Conservation (phyloP, 2,113 vertebrate genomes). For the Cygnus buccinator region DNA sequence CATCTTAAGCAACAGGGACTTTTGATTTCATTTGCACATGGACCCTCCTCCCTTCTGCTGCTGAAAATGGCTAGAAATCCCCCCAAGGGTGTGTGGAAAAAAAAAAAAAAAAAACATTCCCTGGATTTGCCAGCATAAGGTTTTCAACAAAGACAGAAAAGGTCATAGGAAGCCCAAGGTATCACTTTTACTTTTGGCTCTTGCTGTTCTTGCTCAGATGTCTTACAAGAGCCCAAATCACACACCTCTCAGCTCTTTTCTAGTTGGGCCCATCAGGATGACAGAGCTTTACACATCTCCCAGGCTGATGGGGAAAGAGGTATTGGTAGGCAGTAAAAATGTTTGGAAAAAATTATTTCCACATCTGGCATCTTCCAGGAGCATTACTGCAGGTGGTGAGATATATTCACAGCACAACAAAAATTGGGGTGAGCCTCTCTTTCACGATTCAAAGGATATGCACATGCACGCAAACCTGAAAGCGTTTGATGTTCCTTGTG, state of each 20-base stretch:
- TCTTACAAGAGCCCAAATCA: not conserved
- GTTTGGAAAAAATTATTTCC: not conserved
- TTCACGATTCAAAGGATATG: not conserved
- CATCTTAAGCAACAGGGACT: not conserved
- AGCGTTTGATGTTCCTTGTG: not conserved
- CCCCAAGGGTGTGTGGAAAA: not conserved
- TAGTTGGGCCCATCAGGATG: not conserved
- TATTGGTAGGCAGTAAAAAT: not conserved
- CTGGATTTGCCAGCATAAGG: not conserved
- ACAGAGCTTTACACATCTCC: not conserved
- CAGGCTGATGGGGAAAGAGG: rapidly evolving
- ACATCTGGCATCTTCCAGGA: not conserved
- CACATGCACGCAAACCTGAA: not conserved
- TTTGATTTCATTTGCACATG: not conserved
- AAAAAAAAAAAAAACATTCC: not conserved
- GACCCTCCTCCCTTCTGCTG: not conserved
- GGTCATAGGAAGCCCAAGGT: not conserved
- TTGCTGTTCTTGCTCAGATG: not conserved
- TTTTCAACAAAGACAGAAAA: not conserved
- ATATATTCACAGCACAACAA: not conserved
- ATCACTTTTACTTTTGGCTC: not conserved
- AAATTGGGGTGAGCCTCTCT: not conserved
- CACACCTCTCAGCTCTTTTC: not conserved
- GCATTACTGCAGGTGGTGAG: not conserved
- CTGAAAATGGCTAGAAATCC: not conserved